Evolutionary conservation across 2,888 invertebrate genomes (phyloP).

Genomic region (Palloptera scutellata): DNA sequence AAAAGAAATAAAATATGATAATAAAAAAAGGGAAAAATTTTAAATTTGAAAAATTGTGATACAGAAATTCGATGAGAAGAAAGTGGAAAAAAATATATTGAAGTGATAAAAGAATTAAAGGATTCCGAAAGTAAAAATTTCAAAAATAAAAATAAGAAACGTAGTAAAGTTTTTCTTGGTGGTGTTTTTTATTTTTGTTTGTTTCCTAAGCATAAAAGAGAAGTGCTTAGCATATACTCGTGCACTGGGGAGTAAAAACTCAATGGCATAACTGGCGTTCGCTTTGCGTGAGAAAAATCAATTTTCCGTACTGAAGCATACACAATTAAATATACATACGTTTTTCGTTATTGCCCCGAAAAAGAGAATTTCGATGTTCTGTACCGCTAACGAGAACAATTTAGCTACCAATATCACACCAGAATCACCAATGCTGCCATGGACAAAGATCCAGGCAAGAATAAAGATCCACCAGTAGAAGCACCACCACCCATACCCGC

Average conservation of each 20-base stretch:
- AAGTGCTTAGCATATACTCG: conserved; percentile 5
- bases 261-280: conserved; percentile 5
- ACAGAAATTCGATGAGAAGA: background rate
- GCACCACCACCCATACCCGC: conserved; percentile 49
- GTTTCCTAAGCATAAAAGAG: conserved; percentile 15
- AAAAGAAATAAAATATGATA: too few relatives aligned
- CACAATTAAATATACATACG: too few relatives aligned
- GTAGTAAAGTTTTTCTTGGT: conserved; percentile 3
- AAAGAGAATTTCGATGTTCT: conserved; percentile 42
- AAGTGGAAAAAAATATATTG: background rate
- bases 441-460: conserved; percentile 56
- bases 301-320: conserved; percentile 10
- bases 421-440: conserved; percentile 48
- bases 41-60: too few relatives aligned
- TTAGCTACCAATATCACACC: conserved; percentile 37
- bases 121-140: conserved; percentile 9
- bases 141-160: conserved; percentile 8
- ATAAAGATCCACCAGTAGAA: conserved; percentile 52
- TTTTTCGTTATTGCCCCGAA: conserved; percentile 26
- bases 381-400: conserved; percentile 33
- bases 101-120: conserved; percentile 1
- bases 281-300: conserved; percentile 24
- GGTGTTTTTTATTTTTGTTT: conserved; percentile 7
- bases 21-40: too few relatives aligned
- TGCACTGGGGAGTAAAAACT: background rate